Evolutionary conservation across 2,113 vertebrate species (phyloP).

Genomic region (Anser cygnoides): DNA sequence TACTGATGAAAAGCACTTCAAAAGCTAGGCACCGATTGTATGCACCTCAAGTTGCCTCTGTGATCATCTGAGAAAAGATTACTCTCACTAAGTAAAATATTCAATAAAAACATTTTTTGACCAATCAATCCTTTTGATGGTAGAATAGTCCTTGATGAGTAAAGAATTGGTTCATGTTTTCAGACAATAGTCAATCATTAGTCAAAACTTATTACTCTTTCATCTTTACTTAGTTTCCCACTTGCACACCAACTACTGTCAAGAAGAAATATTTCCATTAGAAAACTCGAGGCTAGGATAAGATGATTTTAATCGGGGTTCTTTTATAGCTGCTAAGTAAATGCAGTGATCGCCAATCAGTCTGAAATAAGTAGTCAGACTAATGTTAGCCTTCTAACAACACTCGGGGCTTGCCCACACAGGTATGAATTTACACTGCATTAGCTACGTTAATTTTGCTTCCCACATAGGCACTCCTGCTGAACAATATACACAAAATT

Average conservation of each 20-base stretch:
- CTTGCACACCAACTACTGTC: not conserved
- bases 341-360: not conserved
- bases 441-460: not conserved
- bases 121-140: not conserved
- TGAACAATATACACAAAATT: not conserved
- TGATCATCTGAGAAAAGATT: not conserved
- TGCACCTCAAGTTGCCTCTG: not conserved
- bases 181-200: not conserved
- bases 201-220: not conserved
- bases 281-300: not conserved
- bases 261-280: not conserved
- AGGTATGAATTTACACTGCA: not conserved
- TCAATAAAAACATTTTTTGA: not conserved
- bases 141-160: not conserved
- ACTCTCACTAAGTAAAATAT: not conserved
- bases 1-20: not conserved
- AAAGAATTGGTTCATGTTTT: not conserved
- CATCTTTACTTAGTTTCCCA: not conserved
- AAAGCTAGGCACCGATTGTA: not conserved
- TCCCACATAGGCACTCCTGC: too few species aligned
- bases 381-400: not conserved
- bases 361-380: not conserved
- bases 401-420: not conserved
- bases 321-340: not conserved
- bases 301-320: not conserved